Conservation (phyloP, 2,888 invertebrate species). For the Eucera pruinosa region DNA sequence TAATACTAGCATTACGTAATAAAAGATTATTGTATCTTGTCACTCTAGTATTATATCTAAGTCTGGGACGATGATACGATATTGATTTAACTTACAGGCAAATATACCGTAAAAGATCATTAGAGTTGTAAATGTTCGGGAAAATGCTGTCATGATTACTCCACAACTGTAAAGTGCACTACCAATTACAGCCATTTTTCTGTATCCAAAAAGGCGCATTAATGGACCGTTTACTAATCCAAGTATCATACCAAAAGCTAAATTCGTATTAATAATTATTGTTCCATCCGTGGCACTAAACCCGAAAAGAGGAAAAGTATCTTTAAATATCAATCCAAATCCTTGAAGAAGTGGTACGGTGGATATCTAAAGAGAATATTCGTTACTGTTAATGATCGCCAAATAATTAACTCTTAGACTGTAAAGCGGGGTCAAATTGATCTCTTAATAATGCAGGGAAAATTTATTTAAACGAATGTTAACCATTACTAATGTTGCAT, state of each 20-base stretch:
- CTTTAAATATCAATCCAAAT: constrained; percentile 89
- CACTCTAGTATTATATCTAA: too few relatives aligned
- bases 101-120: constrained; percentile 89
- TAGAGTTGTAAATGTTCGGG: constrained; percentile 86
- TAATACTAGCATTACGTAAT: too few relatives aligned
- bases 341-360: constrained; percentile 87
- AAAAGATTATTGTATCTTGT: too few relatives aligned
- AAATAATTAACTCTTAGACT: too few relatives aligned
- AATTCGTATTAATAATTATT: constrained; percentile 88
- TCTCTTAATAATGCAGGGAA: too few relatives aligned
- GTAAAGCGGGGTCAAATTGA: too few relatives aligned
- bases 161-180: constrained; percentile 86
- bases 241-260: constrained; percentile 88
- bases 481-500: too few relatives aligned
- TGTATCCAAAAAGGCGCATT: constrained; percentile 87
- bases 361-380: constrained; percentile 81
- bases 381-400: too few relatives aligned
- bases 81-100: constrained; percentile 87
- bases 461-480: too few relatives aligned
- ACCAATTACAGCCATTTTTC: constrained; percentile 87
- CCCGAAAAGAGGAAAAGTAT: constrained; percentile 86
- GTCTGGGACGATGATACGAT: too few relatives aligned
- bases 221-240: constrained; percentile 89
- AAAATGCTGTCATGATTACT: constrained; percentile 86
- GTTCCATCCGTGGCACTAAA: constrained; percentile 87